Conservation (phyloP, 2,888 invertebrate species). For the Himalopsyche japonica region DNA sequence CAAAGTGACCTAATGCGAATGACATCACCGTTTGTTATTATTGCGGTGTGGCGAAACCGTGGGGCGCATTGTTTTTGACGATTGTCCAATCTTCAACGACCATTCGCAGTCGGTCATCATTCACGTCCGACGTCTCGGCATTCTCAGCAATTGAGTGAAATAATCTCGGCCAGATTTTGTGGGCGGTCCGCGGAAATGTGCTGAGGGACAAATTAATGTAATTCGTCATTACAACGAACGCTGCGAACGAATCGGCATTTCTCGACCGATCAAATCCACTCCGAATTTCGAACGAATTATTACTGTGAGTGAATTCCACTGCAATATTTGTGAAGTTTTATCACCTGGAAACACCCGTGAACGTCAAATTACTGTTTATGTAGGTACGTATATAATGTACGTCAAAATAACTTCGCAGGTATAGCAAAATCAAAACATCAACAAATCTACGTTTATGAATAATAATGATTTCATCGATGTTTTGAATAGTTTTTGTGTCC, state of each 20-base stretch:
- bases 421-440: neutral
- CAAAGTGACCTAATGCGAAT: neutral
- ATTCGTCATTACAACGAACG: neutral
- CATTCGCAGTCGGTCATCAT: neutral
- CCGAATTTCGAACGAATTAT: neutral
- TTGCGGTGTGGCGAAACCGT: neutral
- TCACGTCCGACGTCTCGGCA: neutral
- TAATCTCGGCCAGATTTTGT: neutral
- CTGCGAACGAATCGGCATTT: neutral
- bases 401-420: neutral
- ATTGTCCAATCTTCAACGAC: neutral
- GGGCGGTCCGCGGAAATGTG: neutral
- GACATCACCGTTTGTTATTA: neutral
- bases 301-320: neutral
- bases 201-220: neutral
- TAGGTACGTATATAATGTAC: neutral
- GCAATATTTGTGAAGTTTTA: neutral
- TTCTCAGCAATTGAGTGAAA: neutral
- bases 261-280: neutral
- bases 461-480: neutral
- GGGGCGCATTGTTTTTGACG: neutral
- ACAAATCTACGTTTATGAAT: neutral
- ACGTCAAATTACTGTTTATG: neutral
- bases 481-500: no score
- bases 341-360: neutral